Conservation (phyloP, 2,797 vertebrate species). For the Rhincodon typus region DNA sequence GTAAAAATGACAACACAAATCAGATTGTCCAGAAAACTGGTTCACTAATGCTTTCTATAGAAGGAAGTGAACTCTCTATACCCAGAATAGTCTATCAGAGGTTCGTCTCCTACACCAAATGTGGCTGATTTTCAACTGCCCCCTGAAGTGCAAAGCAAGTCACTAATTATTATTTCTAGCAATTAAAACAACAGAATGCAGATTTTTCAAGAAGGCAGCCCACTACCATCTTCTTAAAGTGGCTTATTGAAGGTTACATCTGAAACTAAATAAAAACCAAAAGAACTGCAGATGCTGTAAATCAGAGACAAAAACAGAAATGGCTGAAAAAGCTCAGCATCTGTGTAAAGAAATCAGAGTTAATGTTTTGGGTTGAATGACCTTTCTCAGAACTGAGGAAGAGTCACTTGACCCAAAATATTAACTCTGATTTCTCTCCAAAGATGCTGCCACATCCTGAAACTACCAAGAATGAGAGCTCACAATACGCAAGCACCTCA, state of each 20-base stretch:
- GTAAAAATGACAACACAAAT: not conserved
- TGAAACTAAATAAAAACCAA: not conserved
- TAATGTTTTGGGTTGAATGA: too few species aligned
- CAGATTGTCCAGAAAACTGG: not conserved
- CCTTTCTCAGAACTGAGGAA: too few species aligned
- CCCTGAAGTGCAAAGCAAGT: not conserved
- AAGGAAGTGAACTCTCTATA: not conserved
- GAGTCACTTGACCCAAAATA: too few species aligned
- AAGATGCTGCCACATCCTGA: too few species aligned
- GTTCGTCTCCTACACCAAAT: not conserved
- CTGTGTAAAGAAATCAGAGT: too few species aligned
- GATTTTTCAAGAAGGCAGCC: not conserved
- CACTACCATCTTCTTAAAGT: not conserved
- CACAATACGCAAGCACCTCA: not conserved
- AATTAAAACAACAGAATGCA: too few species aligned
- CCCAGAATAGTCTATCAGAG: not conserved
- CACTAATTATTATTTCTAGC: not conserved
- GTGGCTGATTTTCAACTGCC: not conserved
- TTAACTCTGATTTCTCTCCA: too few species aligned
- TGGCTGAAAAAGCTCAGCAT: too few species aligned
- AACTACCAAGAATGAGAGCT: not conserved
- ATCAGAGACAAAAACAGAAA: too few species aligned
- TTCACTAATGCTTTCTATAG: not conserved
- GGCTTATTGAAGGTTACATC: not conserved
- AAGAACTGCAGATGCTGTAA: too few species aligned